Percentiles rank a stretch among this genome's conserved stretches.
These are phyloP conservation scores for Diloba caeruleocephala DNA, from an alignment of 2,888 invertebrate genomes.

Conservation along the genomic window DNA sequence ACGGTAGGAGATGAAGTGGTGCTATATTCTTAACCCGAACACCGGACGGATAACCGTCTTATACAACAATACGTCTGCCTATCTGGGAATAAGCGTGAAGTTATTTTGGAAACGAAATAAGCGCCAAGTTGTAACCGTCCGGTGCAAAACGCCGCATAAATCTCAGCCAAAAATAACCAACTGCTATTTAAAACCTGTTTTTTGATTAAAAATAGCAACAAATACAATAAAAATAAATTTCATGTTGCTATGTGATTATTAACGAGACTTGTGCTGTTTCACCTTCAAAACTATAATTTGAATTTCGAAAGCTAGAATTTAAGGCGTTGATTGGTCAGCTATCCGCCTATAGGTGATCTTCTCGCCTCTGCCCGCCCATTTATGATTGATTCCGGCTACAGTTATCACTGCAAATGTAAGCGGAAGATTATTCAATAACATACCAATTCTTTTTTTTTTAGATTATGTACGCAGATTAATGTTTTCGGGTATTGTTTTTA, in stretches of 20 bases:
- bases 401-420: neutral
- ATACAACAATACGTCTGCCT: no score
- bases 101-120: no score
- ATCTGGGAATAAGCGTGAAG: no score
- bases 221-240: slow-evolving; percentile 2
- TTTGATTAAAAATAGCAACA: slow-evolving; percentile 14
- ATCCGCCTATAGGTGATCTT: neutral
- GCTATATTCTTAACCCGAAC: no score
- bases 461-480: no score
- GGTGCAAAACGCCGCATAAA: no score
- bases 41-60: no score
- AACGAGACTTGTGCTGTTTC: neutral
- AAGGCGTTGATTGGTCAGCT: slow-evolving; percentile 15
- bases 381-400: neutral
- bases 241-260: no score
- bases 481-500: no score
- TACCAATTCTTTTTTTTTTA: neutral
- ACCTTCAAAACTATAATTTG: slow-evolving; percentile 14
- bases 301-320: slow-evolving; percentile 23
- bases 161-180: no score
- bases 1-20: no score
- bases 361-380: slow-evolving; percentile 23
- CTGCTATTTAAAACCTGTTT: slow-evolving; percentile 18
- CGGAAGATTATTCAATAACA: neutral
- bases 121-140: no score